Conservation (phyloP, 2,797 vertebrate genomes). For the Euthynnus affinis region DNA sequence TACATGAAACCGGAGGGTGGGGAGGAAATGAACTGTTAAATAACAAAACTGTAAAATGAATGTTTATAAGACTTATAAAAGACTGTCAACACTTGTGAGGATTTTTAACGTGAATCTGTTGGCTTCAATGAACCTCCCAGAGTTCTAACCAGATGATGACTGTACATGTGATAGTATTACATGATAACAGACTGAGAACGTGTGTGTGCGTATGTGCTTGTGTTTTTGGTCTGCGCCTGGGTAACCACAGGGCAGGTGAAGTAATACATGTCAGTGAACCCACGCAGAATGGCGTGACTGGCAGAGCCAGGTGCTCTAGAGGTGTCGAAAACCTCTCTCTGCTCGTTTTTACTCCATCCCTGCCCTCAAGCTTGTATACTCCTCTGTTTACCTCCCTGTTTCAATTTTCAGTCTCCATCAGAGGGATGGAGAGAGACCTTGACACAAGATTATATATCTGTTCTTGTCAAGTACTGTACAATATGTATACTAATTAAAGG, state of each 20-base stretch:
- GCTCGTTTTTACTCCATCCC: slow-evolving; percentile 44
- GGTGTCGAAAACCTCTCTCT: slow-evolving; percentile 73
- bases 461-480: not conserved
- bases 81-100: not conserved
- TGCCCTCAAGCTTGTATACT: slow-evolving; percentile 57
- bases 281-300: slow-evolving; percentile 69
- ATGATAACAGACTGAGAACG: slow-evolving; percentile 2
- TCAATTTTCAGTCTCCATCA: slow-evolving; percentile 42
- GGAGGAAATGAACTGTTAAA: not conserved
- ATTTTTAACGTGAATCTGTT: not conserved
- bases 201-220: slow-evolving; percentile 24
- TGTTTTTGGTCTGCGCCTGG: slow-evolving; percentile 38
- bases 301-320: slow-evolving; percentile 73
- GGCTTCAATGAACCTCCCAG: not conserved
- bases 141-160: slow-evolving; percentile 13
- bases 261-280: slow-evolving; percentile 66
- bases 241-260: slow-evolving; percentile 70
- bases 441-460: slow-evolving; percentile 5
- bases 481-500: not conserved
- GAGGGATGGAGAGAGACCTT: slow-evolving; percentile 6
- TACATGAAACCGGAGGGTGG: not conserved
- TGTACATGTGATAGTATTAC: slow-evolving; percentile 11
- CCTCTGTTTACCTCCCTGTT: slow-evolving; percentile 52
- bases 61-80: not conserved
- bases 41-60: not conserved